phyloP scores from a whole-genome alignment of 2,113 vertebrate species.

The Glaucidium brasilianum region DNA sequence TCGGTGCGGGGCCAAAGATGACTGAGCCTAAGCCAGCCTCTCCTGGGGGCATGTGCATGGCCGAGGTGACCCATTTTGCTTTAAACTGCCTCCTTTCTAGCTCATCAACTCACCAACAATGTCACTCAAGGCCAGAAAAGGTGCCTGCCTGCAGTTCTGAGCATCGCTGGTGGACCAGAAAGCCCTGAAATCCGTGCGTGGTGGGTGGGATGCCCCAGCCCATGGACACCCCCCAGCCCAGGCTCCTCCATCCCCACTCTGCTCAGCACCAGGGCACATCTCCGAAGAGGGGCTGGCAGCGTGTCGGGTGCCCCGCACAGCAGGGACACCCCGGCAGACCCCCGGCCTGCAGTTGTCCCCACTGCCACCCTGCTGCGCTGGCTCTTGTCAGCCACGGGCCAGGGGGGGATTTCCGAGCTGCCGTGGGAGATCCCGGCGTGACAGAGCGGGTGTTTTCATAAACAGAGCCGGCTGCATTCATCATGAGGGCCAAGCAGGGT shows the following conservation, averaged over 20 bases:
- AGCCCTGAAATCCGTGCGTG: background rate
- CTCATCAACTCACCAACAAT: background rate
- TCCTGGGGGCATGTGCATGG: background rate
- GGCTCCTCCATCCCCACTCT: fast-evolving
- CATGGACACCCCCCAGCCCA: background rate
- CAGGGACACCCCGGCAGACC: background rate
- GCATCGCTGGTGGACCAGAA: fast-evolving
- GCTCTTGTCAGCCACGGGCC: fast-evolving
- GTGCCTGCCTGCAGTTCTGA: background rate
- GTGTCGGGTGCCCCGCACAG: fast-evolving
- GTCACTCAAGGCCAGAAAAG: background rate
- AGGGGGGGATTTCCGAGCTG: background rate
- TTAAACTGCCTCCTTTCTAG: background rate
- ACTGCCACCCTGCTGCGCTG: fast-evolving
- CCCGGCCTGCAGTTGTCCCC: fast-evolving
- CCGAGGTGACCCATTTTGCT: background rate
- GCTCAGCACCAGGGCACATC: fast-evolving
- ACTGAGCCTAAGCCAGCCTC: background rate
- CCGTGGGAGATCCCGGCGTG: fast-evolving
- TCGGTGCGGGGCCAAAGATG: background rate
- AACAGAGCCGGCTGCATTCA: background rate
- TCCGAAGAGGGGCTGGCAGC: fast-evolving
- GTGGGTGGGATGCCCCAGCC: background rate
- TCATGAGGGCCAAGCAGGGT: background rate
- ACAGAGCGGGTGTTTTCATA: background rate